phyloP scores from a whole-genome alignment of 2,888 invertebrate genomes.

The Eugnorisma glareosa region DNA sequence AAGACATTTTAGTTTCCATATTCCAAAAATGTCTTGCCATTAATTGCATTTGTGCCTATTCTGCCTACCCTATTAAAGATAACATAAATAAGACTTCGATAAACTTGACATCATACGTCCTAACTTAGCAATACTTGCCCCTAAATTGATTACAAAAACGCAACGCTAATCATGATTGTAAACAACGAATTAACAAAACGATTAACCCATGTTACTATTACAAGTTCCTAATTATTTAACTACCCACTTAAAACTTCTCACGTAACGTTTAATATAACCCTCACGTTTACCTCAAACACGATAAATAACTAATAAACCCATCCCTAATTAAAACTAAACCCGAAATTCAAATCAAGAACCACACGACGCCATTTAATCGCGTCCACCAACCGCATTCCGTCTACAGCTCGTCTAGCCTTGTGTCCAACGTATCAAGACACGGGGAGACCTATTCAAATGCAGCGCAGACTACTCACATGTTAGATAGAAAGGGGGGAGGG shows the following conservation, averaged over 20 bases:
- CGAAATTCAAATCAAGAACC: constrained; percentile 66
- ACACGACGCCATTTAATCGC: constrained; percentile 60
- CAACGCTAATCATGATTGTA: not conserved
- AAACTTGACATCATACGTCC: not conserved
- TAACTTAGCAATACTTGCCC: too few species aligned
- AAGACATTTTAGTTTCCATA: too few species aligned
- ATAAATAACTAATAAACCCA: constrained; percentile 70
- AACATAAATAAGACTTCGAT: not conserved
- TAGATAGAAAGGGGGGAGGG: constrained; percentile 61
- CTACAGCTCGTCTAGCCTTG: constrained; percentile 87
- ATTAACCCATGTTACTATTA: constrained; percentile 2
- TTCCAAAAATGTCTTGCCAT: not conserved
- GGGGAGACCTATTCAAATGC: constrained; percentile 74
- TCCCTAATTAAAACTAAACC: constrained; percentile 75
- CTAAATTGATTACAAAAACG: not conserved
- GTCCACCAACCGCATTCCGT: constrained; percentile 77
- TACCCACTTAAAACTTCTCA: constrained; percentile 39
- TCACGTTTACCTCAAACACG: constrained; percentile 49
- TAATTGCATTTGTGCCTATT: not conserved
- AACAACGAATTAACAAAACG: constrained; percentile 23
- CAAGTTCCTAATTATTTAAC: constrained; percentile 33
- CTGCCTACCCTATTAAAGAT: not conserved
- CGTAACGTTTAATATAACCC: constrained; percentile 29
- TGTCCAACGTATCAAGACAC: constrained; percentile 76
- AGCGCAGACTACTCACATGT: constrained; percentile 57